Evolutionary conservation across 1,140 invertebrate species (phyloP).

Genomic region (Hydropsyche tenuis): DNA sequence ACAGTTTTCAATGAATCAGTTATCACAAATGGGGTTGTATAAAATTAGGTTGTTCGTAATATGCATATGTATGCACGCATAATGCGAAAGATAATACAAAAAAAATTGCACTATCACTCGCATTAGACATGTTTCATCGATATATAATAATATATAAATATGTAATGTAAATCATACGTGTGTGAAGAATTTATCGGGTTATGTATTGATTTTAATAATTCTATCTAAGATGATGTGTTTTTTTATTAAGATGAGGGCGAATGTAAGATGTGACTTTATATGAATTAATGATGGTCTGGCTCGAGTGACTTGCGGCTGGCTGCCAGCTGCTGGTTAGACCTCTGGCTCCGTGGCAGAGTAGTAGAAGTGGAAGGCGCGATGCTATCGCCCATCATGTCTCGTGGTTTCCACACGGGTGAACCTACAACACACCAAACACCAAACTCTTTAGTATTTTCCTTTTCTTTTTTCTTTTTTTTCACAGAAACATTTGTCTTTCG

Average conservation of each 20-base stretch:
- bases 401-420: conserved; percentile 90
- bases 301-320: conserved; percentile 63
- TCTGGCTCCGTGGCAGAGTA: conserved; percentile 61
- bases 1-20: conserved; percentile 30
- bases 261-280: conserved; percentile 26
- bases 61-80: no score
- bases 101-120: no score
- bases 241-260: conserved; percentile 19
- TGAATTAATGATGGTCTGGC: conserved; percentile 57
- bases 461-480: conserved; percentile 30
- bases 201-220: conserved; percentile 28
- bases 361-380: conserved; percentile 53
- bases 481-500: conserved; percentile 12
- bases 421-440: conserved; percentile 73
- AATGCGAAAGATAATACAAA: no score
- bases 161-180: conserved; percentile 7
- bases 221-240: conserved; percentile 37
- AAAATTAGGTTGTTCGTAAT: conserved; percentile 19
- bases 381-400: conserved; percentile 68
- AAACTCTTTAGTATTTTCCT: conserved; percentile 60
- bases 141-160: conserved; percentile 2
- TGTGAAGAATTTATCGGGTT: conserved; percentile 13
- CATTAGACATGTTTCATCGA: no score
- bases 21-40: conserved; percentile 26
- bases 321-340: conserved; percentile 56